Evolutionary conservation across 2,797 vertebrate genomes (phyloP).

Genomic region (Ctenochaetus hawaiiensis): DNA sequence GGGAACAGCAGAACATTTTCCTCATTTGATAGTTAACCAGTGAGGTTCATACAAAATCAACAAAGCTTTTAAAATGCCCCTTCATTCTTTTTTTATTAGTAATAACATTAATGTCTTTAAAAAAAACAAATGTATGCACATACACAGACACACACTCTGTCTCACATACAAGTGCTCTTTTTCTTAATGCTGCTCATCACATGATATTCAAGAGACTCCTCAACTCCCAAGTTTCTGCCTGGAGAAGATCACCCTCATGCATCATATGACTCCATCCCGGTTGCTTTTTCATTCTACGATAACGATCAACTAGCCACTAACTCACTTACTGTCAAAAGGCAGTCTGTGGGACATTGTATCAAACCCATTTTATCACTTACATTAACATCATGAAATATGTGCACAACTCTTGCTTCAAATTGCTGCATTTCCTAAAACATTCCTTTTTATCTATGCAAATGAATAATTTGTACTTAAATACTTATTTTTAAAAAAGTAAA

Average conservation of each 20-base stretch:
- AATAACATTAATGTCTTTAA: background rate
- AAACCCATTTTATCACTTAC: background rate
- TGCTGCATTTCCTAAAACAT: too few relatives aligned
- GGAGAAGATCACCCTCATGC: conserved; percentile 78
- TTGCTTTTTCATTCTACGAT: conserved; percentile 57
- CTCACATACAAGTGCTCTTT: conserved; percentile 77
- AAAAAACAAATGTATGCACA: background rate
- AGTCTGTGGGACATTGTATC: conserved; percentile 39
- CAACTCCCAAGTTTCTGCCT: conserved; percentile 78
- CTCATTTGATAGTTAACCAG: background rate
- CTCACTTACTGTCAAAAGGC: conserved; percentile 32
- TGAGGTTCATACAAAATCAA: background rate
- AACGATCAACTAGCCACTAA: conserved; percentile 57
- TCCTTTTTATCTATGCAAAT: background rate
- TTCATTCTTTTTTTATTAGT: too few relatives aligned
- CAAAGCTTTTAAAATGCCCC: background rate
- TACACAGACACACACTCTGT: conserved; percentile 18
- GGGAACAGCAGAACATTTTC: background rate
- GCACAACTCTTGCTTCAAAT: background rate
- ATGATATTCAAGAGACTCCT: conserved; percentile 87
- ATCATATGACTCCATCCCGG: conserved; percentile 84
- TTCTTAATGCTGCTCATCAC: conserved; percentile 83
- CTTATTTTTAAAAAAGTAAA: background rate
- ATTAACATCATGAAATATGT: conserved; percentile 1
- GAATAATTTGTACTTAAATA: background rate